These are phyloP conservation scores for Atherinomorus stipes DNA, from an alignment of 2,113 vertebrate species.

Conservation along the genomic window DNA sequence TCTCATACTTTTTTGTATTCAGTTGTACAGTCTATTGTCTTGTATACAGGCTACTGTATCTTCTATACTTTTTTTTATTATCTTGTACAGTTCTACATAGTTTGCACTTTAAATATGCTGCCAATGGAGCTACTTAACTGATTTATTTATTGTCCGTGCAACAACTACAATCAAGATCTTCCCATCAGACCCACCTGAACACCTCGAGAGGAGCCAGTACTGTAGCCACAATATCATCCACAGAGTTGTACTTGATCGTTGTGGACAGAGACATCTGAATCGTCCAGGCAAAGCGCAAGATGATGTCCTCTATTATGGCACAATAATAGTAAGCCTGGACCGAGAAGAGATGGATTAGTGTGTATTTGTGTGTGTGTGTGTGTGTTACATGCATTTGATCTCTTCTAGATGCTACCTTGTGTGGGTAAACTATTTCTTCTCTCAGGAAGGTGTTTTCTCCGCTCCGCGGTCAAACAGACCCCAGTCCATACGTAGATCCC, in stretches of 20 bases:
- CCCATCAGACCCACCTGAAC: conserved; percentile 89
- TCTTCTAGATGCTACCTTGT: conserved; percentile 86
- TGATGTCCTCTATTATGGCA: conserved; percentile 95
- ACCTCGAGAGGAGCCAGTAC: conserved; percentile 96
- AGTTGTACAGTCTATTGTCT: too few relatives aligned
- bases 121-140: too few relatives aligned
- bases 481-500: conserved; percentile 99
- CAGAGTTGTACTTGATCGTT: conserved; percentile 81
- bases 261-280: conserved; percentile 91
- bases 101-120: too few relatives aligned
- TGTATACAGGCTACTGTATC: too few relatives aligned
- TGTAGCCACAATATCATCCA: conserved; percentile 90
- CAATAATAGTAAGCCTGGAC: conserved; percentile 98
- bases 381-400: background rate
- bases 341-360: conserved; percentile 1
- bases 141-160: too few relatives aligned
- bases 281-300: conserved; percentile 97
- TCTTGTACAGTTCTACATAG: too few relatives aligned
- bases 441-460: conserved; percentile 98
- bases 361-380: background rate
- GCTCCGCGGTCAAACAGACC: conserved; percentile 97
- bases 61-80: too few relatives aligned
- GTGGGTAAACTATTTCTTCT: conserved; percentile 98
- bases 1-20: too few relatives aligned
- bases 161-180: too few relatives aligned